A percentile compares a stretch with the other conserved stretches of the same genome.
phyloP scores from a whole-genome alignment of 2,797 vertebrate genomes.

The Hydrocynus forskahlii region DNA sequence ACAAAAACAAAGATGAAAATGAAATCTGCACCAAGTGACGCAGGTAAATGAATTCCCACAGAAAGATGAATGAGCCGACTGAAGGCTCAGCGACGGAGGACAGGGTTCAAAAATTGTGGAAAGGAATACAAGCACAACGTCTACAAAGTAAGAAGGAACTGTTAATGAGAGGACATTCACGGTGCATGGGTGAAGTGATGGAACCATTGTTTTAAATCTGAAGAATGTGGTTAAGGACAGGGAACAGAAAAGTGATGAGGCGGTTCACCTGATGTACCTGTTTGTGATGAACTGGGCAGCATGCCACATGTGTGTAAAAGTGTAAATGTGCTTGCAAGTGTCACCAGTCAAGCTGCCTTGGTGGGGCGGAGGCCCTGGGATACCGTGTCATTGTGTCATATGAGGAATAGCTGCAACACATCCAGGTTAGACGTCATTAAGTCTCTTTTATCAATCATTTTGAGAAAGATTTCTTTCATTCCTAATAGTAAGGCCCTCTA shows the following conservation, averaged over 20 bases:
- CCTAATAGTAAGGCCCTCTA: background rate
- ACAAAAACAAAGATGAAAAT: background rate
- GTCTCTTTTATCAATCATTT: conserved; percentile 15
- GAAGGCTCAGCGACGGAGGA: background rate
- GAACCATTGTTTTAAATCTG: background rate
- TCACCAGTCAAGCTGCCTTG: conserved; percentile 74
- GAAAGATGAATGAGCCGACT: background rate
- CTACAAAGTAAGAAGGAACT: conserved; percentile 21
- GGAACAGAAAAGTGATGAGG: background rate
- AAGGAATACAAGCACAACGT: background rate
- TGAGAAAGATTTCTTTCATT: too few relatives aligned
- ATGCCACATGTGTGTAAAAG: conserved; percentile 26
- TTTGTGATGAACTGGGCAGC: background rate
- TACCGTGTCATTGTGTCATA: conserved; percentile 76
- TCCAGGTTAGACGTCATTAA: conserved; percentile 8
- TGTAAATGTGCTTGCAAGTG: conserved; percentile 58
- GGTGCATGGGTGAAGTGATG: background rate
- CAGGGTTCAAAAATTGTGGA: background rate
- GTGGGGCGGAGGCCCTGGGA: conserved; percentile 77
- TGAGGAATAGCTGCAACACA: conserved; percentile 72
- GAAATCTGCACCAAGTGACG: background rate
- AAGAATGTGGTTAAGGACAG: background rate
- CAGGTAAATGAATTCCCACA: background rate
- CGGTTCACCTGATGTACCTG: conserved; percentile 38
- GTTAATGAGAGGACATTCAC: background rate